Evolutionary conservation across 2,113 vertebrate species (phyloP).

Genomic region (Romanogobio albipinnatus): DNA sequence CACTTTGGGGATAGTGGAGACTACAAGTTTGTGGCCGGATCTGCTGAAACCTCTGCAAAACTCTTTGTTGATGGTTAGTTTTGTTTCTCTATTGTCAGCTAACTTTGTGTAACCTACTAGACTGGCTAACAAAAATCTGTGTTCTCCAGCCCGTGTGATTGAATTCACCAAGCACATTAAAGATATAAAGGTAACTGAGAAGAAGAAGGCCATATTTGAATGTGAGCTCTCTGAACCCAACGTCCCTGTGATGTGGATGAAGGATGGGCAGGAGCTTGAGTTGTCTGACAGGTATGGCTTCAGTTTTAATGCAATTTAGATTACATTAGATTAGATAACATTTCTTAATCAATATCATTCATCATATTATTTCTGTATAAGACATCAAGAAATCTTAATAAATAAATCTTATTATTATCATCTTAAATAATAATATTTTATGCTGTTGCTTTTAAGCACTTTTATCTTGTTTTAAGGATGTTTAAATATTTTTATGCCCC

Average conservation of each 20-base stretch:
- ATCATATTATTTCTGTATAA: not conserved
- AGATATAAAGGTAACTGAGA: slow-evolving; percentile 94
- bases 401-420: not conserved
- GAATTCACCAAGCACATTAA: slow-evolving; percentile 95
- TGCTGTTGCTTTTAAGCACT: not conserved
- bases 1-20: slow-evolving; percentile 96
- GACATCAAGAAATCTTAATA: not conserved
- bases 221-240: slow-evolving; percentile 94
- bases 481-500: not conserved
- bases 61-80: slow-evolving; percentile 91
- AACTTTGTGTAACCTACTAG: not conserved
- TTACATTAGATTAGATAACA: not conserved
- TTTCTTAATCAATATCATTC: not conserved
- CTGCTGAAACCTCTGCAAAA: slow-evolving; percentile 86
- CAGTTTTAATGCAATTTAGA: not conserved
- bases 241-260: slow-evolving; percentile 94
- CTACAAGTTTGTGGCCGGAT: slow-evolving; percentile 92
- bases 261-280: slow-evolving; percentile 91
- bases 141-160: slow-evolving; percentile 86
- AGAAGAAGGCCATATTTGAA: slow-evolving; percentile 94
- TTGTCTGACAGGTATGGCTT: slow-evolving; percentile 81
- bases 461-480: not conserved
- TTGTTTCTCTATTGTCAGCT: not conserved
- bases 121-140: slow-evolving; percentile 16
- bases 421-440: too few species aligned